Conservation (phyloP, 1,140 invertebrate species). For the Littorina saxatilis region DNA sequence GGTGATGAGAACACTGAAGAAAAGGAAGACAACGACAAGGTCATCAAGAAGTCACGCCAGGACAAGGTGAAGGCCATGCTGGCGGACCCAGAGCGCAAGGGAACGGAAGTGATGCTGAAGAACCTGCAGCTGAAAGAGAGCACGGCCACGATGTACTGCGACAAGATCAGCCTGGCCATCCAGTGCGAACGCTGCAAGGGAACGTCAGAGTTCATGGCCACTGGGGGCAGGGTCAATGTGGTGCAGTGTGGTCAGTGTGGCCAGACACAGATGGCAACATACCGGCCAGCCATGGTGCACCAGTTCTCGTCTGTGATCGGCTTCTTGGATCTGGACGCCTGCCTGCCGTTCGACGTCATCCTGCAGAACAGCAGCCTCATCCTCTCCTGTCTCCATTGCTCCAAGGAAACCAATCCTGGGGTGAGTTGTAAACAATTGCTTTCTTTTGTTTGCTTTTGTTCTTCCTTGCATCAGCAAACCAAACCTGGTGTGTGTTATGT, state of each 20-base stretch:
- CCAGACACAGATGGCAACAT: conserved; percentile 61
- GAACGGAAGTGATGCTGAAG: conserved; percentile 68
- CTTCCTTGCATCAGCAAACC: too few species aligned
- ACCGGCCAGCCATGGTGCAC: conserved; percentile 69
- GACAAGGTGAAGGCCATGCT: conserved; percentile 29
- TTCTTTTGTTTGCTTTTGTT: too few species aligned
- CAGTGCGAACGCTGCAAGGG: conserved; percentile 73
- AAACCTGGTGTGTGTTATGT: too few species aligned
- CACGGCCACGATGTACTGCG: conserved; percentile 64
- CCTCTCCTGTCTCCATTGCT: conserved; percentile 70
- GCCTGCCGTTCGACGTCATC: conserved; percentile 70
- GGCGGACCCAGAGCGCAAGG: conserved; percentile 55
- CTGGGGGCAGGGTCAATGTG: conserved; percentile 58
- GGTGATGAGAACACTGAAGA: conserved; percentile 22
- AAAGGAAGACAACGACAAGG: conserved; percentile 39
- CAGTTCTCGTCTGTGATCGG: conserved; percentile 70
- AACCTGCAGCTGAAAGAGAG: conserved; percentile 67
- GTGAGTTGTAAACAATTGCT: conserved; percentile 50
- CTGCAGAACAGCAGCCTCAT: conserved; percentile 66
- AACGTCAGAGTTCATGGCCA: conserved; percentile 60
- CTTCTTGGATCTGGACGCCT: conserved; percentile 72
- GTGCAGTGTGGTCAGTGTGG: conserved; percentile 70
- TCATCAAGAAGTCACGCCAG: background rate
- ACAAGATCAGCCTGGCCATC: conserved; percentile 60
- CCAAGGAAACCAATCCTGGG: conserved; percentile 65